Evolutionary conservation across 2,888 invertebrate genomes (phyloP), one percentile per base, ranked within the genome.

Genomic region (Colostygia pectinataria): DNA sequence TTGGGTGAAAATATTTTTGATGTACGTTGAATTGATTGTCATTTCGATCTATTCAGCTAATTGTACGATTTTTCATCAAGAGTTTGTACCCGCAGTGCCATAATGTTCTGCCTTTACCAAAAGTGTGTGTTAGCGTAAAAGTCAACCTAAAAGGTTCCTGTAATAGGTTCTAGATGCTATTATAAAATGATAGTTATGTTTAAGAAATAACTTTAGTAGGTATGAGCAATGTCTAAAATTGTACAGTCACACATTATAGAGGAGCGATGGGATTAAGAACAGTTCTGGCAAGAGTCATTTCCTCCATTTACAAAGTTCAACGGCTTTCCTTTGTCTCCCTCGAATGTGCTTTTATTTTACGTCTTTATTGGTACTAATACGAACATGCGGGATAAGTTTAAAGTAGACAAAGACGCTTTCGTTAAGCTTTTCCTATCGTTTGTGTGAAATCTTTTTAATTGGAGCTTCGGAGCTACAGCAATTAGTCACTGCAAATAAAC

Each of bases 281-380:
- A 47, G 39, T 58, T 49, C 43, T 53, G 45, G 58, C 56, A 59
- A 62, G 54, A 51, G 62, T 53, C 59, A 61, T 59, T 63, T 61
- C 55, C 57, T 57, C 55, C 58, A 59, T 61, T 52, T 54, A 57
- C 51, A 53, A 60, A 59, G 61, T 68, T 64, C 63, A 62, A 66
- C 58, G 64, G 50, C 59, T 55, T 55, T 54, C 47, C 59, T 57
- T 57, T 61, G 62, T 63, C 55, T 59, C 51, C 50, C 23, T 53
- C 47, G 50, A 55, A 55, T 61, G 54, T 55, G 37, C 42, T 51
- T 57, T 48, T 57, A 58, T 60, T 56, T 55, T 39, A 52, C 43
- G 43, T 55, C 44, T 41, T 42, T 37, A 45, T 41, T 51, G 45
- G 40, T 45, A 41, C 50, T 51, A 51, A 51, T 51, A 45, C 44